Evolutionary conservation across 2,888 invertebrate genomes (phyloP).

Genomic region (Neoscelio sp.): DNA sequence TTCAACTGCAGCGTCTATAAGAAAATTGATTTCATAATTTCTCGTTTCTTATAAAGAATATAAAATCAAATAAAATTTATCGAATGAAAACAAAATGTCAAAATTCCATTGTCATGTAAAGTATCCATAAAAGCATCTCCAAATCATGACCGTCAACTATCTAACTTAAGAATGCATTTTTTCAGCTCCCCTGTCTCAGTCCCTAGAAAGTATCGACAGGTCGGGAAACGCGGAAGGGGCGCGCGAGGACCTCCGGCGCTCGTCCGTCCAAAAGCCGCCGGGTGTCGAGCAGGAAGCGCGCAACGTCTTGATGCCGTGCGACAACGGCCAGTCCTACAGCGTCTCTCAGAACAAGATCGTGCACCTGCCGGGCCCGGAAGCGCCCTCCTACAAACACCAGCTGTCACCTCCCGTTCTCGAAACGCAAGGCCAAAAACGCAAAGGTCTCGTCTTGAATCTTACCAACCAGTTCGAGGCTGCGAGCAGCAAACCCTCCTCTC

Average conservation of each 20-base stretch:
- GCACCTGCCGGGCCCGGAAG: slow-evolving; percentile 88
- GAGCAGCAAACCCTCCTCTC: slow-evolving; percentile 81
- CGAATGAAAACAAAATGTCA: no score
- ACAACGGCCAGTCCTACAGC: slow-evolving; percentile 93
- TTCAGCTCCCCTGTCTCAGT: slow-evolving; percentile 86
- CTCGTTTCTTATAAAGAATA: no score
- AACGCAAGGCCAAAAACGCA: slow-evolving; percentile 83
- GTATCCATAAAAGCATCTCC: no score
- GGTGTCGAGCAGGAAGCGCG: slow-evolving; percentile 86
- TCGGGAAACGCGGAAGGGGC: slow-evolving; percentile 78
- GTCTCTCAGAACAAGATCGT: slow-evolving; percentile 96
- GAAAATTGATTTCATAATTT: no score
- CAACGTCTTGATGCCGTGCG: slow-evolving; percentile 93
- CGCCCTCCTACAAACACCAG: slow-evolving; percentile 85
- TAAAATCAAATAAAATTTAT: no score
- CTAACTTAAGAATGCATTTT: no score
- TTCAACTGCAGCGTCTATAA: no score
- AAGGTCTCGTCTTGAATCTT: slow-evolving; percentile 85
- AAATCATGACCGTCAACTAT: no score
- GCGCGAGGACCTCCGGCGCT: slow-evolving; percentile 80
- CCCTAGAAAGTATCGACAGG: slow-evolving; percentile 87
- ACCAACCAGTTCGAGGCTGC: slow-evolving; percentile 85
- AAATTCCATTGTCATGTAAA: no score
- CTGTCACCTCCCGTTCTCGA: slow-evolving; percentile 88
- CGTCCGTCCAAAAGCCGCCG: slow-evolving; percentile 81